Base-by-base conservation (phyloP, 2,113 vertebrate species). In the Dipodomys ordii region DNA sequence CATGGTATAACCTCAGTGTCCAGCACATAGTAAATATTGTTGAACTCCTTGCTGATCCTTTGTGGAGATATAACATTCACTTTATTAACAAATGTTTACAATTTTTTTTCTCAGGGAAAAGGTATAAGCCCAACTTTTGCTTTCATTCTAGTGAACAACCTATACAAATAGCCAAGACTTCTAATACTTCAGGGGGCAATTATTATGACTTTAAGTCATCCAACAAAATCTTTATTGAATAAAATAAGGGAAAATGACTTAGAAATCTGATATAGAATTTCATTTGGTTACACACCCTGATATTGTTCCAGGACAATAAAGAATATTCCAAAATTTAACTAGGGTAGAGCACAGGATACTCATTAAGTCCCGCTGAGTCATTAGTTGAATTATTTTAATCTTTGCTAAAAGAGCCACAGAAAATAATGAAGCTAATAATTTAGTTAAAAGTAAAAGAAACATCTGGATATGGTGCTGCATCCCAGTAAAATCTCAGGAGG, bases 361-460 rank as follows among this genome's bases (percentile, higher is more conserved):
- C 22, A 92, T 67, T 49, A 60, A 46, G 0, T 79, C 49, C 0
- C n/a, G 49, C 83, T 25, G 79, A 18, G 22, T 85, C 44, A 20
- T 91, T 78, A 68, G 23, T 76, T 57, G 82, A 78, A 72, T 57
- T 25, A 53, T 62, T 87, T 88, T 79, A 67, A 53, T 80, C 81
- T 86, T 19, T 80, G 22, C 3, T 67, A 60, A 46, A 10, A 10
- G 15, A 57, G 15, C 53, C 53, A 57, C 53, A 76, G 15, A 73
- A 91, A 88, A 92, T 44, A 60, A 46, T 44, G 0, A 0, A 39
- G 77, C 83, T 57, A 16, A 13, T 57, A 57, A 13, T 13, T 57
- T 57, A 57, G 53, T 16, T 57, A 57, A 57, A 57, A 57, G 15
- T 57, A 57, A 57, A 57, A 57, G 53, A 57, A 16, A 16, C 53